These are phyloP conservation scores for Mesorhabditis sp. DNA, from an alignment of 2,888 invertebrate genomes.

Conservation along the genomic window DNA sequence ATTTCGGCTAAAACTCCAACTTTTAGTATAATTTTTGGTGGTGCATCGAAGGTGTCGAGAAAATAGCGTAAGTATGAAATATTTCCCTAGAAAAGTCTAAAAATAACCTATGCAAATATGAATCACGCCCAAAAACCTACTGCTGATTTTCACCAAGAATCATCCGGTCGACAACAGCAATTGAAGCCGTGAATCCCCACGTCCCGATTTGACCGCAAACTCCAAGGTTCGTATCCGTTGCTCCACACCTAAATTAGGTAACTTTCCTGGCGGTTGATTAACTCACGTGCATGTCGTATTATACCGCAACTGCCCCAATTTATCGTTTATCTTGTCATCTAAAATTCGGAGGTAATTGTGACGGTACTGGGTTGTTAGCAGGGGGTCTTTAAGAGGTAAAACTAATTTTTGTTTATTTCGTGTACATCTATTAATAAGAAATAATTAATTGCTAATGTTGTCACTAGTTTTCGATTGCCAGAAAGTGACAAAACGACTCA, in stretches of 20 bases:
- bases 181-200: background rate
- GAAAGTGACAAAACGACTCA: no score
- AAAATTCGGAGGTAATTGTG: background rate
- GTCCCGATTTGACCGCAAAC: background rate
- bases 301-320: background rate
- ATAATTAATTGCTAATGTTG: no score
- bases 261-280: background rate
- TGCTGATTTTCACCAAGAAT: conserved; percentile 1
- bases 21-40: no score
- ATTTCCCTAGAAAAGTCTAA: no score
- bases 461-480: no score
- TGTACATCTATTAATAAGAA: no score
- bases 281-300: background rate
- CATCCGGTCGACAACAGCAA: background rate
- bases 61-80: no score
- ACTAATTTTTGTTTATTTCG: no score
- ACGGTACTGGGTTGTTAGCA: no score
- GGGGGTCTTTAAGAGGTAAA: no score
- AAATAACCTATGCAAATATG: background rate
- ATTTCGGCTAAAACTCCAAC: no score
- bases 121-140: background rate
- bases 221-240: background rate
- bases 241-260: background rate
- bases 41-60: no score
- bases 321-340: background rate